phyloP scores from a whole-genome alignment of 53 echinoderm and acorn worm genomes.

The Zoroaster sp. region DNA sequence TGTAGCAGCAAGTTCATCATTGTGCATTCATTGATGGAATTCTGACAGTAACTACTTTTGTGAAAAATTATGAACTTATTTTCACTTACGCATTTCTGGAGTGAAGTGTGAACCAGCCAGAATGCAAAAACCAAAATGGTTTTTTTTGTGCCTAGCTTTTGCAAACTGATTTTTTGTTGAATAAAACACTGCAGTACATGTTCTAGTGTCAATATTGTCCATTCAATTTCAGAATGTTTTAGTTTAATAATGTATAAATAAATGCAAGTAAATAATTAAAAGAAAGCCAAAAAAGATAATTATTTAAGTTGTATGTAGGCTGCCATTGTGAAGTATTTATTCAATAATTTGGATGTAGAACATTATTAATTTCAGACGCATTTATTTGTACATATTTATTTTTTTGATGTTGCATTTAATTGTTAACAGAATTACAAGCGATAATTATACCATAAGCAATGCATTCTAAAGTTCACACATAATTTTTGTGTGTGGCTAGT shows the following conservation, averaged over 20 bases:
- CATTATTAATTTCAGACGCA: background rate
- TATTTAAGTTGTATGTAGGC: background rate
- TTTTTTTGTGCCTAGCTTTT: too few relatives aligned
- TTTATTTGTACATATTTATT: constrained; percentile 13
- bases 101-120: too few relatives aligned
- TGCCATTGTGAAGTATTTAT: background rate
- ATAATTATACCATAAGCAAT: constrained; percentile 7
- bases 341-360: background rate
- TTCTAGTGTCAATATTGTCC: background rate
- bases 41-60: too few relatives aligned
- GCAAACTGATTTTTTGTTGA: too few relatives aligned
- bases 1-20: too few relatives aligned
- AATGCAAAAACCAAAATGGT: too few relatives aligned
- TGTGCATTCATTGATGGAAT: too few relatives aligned
- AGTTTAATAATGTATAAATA: background rate
- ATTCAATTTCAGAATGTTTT: background rate
- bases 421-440: background rate
- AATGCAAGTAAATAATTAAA: background rate
- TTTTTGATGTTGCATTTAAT: background rate
- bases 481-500: background rate
- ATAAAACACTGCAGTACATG: too few relatives aligned
- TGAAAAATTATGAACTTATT: too few relatives aligned
- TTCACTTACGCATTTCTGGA: too few relatives aligned
- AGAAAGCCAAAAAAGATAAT: background rate
- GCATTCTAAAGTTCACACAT: background rate